Base-by-base conservation (phyloP, 2,113 vertebrate species). In the Muscicapa adusta region DNA sequence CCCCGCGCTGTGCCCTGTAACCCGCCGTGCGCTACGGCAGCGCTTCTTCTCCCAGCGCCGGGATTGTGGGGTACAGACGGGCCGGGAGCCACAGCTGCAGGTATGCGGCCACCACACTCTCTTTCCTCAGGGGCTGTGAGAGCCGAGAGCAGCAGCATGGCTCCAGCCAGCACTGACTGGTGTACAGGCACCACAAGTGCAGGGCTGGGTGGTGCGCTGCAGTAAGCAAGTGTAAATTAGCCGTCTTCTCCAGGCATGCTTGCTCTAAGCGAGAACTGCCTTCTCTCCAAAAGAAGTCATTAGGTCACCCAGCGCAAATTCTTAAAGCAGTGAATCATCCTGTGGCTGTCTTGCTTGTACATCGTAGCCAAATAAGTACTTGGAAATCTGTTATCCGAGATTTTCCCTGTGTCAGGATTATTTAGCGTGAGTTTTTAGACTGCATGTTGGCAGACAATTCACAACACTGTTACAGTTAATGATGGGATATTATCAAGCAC, bases 221-320 rank as follows among this genome's bases (percentile, higher is more conserved):
- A 61, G 19, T 9, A 15, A 43, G 8, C 22, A 18, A 66, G 63
- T 33, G 28, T 70, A 25, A 74, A 89, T 77, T 2, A 63, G 28
- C 14, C 1, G 4, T 38, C 56, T 51, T 71, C 73, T 71, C 40
- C 26, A 58, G 24, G 45, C 48, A 20, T 10, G n/a, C 56, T 9
- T 78, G 65, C n/a, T 84, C 53, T 63, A 47, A 58, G 81, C 15
- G 28, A 56, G 45, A 67, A 12, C 16, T 56, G 57, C n/a, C 28
- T 78, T 56, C 61, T 74, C 61, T 94, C 76, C 48, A 65, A 73
- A 60, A 81, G 73, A 63, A 93, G 61, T 40, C 68, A 48, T 63
- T 51, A 88, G 68, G 76, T 58, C 75, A 85, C 23, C 22, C 74
- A 85, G 80, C 70, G 31, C 61, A 75, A 73, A 62, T 40, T 61